phyloP scores from a whole-genome alignment of 2,113 vertebrate species.

The Rhodinocichla rosea region DNA sequence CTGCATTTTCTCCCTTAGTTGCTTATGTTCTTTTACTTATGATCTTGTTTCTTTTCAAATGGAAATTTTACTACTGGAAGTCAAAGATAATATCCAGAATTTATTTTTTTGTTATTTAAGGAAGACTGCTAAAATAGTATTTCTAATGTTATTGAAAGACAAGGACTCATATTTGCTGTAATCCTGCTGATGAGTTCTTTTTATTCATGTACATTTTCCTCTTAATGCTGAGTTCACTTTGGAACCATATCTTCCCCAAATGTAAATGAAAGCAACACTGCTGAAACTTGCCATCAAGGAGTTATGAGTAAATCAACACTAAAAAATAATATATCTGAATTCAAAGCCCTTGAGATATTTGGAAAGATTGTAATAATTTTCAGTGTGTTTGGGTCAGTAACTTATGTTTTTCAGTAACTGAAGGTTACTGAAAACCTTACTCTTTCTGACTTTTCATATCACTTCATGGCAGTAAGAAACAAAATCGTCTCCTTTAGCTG shows the following conservation, averaged over 20 bases:
- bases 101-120: background rate
- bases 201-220: background rate
- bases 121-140: background rate
- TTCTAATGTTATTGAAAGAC: background rate
- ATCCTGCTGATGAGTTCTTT: background rate
- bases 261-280: background rate
- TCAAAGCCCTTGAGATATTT: background rate
- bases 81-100: background rate
- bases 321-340: background rate
- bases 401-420: background rate
- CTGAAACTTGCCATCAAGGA: background rate
- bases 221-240: background rate
- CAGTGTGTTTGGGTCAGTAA: background rate
- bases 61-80: background rate
- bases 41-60: background rate
- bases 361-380: background rate
- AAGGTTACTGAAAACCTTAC: background rate
- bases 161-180: background rate
- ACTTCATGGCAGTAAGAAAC: background rate
- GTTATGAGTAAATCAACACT: background rate
- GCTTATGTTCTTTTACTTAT: background rate
- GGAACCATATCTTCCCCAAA: background rate
- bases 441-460: background rate
- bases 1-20: accelerated
- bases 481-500: background rate